Conservation (phyloP, 1,140 invertebrate species). For the Lasioglossum baleicum region DNA sequence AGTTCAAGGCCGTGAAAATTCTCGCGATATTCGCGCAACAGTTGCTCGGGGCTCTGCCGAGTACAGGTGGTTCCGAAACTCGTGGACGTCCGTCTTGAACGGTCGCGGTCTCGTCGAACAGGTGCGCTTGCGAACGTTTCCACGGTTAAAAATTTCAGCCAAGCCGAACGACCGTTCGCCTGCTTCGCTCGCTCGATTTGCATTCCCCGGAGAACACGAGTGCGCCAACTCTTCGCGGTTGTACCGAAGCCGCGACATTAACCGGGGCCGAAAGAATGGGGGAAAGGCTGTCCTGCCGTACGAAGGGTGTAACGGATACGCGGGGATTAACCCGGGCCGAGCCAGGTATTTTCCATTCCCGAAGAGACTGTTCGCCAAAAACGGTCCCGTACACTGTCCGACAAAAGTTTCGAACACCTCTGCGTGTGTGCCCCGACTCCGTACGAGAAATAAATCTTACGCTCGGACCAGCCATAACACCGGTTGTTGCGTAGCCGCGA, state of each 20-base stretch:
- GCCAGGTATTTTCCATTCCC: neutral
- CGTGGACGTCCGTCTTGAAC: neutral
- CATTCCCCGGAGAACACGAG: neutral
- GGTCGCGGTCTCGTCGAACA: neutral
- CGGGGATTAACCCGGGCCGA: neutral
- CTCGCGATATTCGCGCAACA: slow-evolving; percentile 15
- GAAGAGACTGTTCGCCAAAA: neutral
- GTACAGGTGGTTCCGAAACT: slow-evolving; percentile 1
- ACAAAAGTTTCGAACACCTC: too few relatives aligned
- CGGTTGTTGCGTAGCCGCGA: too few relatives aligned
- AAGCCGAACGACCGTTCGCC: neutral
- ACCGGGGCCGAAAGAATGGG: neutral
- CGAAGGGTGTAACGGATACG: neutral
- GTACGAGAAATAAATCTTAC: neutral
- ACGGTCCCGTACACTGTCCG: too few relatives aligned
- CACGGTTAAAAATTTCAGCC: neutral
- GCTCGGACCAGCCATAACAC: too few relatives aligned
- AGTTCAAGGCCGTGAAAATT: slow-evolving; percentile 36
- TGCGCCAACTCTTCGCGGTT: neutral
- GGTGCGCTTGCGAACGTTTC: neutral
- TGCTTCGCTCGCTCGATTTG: neutral
- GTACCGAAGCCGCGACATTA: neutral
- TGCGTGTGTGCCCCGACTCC: too few relatives aligned
- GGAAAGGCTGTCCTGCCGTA: neutral
- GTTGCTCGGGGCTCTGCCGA: neutral